Conservation (phyloP, 92 coral and sea anemone species). For the Palythoa caribaeorum region DNA sequence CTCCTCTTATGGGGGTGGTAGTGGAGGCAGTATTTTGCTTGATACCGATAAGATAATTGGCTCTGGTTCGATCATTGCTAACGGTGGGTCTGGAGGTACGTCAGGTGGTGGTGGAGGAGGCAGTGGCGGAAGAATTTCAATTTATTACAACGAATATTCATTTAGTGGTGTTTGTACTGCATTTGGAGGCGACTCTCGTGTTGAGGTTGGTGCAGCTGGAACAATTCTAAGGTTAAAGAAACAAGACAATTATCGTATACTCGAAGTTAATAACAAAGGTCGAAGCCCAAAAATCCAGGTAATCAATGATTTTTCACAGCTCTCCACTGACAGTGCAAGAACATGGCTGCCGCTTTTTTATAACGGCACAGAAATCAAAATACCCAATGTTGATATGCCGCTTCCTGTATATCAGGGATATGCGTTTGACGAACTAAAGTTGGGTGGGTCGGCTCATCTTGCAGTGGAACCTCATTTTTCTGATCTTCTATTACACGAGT, state of each 20-base stretch:
- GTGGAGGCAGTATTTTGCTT: conserved; percentile 76
- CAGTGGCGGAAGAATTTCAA: conserved; percentile 77
- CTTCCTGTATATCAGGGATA: conserved; percentile 45
- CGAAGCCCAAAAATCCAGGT: conserved; percentile 50
- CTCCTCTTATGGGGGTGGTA: conserved; percentile 72
- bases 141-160: conserved; percentile 47
- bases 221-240: conserved; percentile 52
- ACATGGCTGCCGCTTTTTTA: conserved; percentile 66
- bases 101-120: conserved; percentile 78
- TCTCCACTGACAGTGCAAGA: conserved; percentile 64
- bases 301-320: conserved; percentile 50
- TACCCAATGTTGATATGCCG: conserved; percentile 29
- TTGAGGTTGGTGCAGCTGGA: conserved; percentile 82
- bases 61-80: conserved; percentile 59
- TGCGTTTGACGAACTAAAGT: conserved; percentile 60
- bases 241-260: conserved; percentile 26
- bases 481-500: conserved; percentile 48
- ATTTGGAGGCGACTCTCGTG: conserved; percentile 65
- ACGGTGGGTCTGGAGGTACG: conserved; percentile 69
- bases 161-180: conserved; percentile 58
- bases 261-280: conserved; percentile 66
- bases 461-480: conserved; percentile 59
- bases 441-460: conserved; percentile 68
- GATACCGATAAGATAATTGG: conserved; percentile 51
- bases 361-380: conserved; percentile 26